Percentiles rank a stretch among this genome's conserved stretches.
Evolutionary conservation across 1,140 invertebrate genomes (phyloP).

Genomic region (Apis dorsata): DNA sequence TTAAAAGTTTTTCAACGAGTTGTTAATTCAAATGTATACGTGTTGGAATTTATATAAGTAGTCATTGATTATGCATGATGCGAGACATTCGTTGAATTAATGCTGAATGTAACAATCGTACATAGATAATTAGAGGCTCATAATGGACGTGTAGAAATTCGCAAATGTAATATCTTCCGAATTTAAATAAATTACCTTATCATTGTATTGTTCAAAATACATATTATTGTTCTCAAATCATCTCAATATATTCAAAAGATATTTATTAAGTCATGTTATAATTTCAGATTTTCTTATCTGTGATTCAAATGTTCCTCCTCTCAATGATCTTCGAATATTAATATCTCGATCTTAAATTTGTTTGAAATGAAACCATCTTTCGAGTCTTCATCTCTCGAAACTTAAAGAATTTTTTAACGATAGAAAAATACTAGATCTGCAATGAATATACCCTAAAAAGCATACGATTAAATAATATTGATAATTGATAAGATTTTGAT

Average conservation of each 20-base stretch:
- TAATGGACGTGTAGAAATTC: background rate
- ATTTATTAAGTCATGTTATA: too few relatives aligned
- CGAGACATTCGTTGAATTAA: background rate
- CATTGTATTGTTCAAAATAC: background rate
- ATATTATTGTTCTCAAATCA: background rate
- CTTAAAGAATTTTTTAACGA: too few relatives aligned
- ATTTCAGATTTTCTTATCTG: too few relatives aligned
- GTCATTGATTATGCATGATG: conserved; percentile 7
- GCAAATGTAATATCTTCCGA: background rate
- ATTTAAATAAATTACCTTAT: background rate
- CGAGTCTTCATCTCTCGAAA: too few relatives aligned
- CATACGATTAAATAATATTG: too few relatives aligned
- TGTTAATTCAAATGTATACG: background rate
- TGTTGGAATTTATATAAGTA: conserved; percentile 23
- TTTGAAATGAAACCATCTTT: too few relatives aligned
- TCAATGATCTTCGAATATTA: too few relatives aligned
- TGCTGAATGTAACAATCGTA: conserved; percentile 15
- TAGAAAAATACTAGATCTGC: too few relatives aligned
- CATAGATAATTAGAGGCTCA: conserved; percentile 16
- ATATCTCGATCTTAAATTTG: too few relatives aligned
- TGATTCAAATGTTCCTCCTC: too few relatives aligned
- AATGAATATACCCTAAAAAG: too few relatives aligned
- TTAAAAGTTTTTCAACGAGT: background rate
- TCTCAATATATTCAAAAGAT: background rate
- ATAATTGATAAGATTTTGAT: too few relatives aligned